Evolutionary conservation across 2,888 invertebrate species (phyloP).

Genomic region (Diplazon laetatorius): DNA sequence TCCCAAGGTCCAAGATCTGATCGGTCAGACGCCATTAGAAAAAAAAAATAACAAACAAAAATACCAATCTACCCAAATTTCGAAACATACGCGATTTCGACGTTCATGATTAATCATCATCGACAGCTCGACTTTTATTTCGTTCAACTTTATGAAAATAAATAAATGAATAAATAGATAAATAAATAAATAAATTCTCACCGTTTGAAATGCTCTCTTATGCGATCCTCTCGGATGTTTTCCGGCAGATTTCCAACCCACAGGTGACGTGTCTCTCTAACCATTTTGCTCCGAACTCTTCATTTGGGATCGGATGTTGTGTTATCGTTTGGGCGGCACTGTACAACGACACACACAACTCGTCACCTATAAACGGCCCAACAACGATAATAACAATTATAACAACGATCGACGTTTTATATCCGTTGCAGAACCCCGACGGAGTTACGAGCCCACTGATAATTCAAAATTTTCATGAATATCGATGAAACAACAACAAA

Average conservation of each 20-base stretch:
- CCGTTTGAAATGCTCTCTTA: constrained; percentile 99
- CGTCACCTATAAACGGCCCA: neutral
- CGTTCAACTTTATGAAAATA: too few relatives aligned
- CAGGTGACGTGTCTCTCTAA: constrained; percentile 99
- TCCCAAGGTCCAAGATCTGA: neutral
- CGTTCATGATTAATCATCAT: too few relatives aligned
- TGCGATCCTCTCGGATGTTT: constrained; percentile 98
- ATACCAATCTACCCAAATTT: constrained; percentile 3
- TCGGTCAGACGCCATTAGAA: too few relatives aligned
- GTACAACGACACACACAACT: constrained; percentile 81
- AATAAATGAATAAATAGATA: too few relatives aligned
- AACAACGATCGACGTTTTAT: constrained; percentile 35
- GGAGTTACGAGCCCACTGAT: neutral
- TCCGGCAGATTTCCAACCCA: constrained; percentile 99
- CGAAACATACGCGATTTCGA: too few relatives aligned
- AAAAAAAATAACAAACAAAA: neutral
- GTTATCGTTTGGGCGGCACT: constrained; percentile 82
- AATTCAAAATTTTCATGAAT: constrained; percentile 14
- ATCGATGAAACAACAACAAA: neutral
- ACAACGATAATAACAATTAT: constrained; percentile 24
- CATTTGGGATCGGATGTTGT: constrained; percentile 89
- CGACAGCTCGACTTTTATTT: too few relatives aligned
- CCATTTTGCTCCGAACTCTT: constrained; percentile 99
- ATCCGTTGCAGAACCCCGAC: neutral
- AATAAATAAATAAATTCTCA: constrained; percentile 82